Conservation (phyloP, 2,113 vertebrate genomes). For the Gadus chalcogrammus region DNA sequence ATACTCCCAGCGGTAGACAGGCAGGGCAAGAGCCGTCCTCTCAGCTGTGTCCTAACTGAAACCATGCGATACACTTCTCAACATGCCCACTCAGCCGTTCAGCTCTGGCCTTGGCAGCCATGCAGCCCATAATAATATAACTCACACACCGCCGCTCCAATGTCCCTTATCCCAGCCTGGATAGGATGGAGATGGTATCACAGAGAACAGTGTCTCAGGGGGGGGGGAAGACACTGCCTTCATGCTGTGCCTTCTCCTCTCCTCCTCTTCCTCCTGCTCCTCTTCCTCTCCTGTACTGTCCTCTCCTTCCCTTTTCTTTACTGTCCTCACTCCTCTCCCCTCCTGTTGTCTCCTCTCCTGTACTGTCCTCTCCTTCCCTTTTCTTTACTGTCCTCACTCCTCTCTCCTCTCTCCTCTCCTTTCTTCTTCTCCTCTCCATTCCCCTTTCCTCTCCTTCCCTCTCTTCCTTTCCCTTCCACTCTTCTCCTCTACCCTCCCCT, state of each 20-base stretch:
- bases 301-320: too few relatives aligned
- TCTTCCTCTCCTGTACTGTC: too few relatives aligned
- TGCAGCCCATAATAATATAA: background rate
- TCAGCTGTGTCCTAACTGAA: conserved; percentile 2
- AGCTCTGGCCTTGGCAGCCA: background rate
- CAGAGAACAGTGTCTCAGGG: background rate
- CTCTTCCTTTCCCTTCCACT: too few relatives aligned
- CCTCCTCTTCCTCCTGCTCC: too few relatives aligned
- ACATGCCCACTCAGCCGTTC: conserved; percentile 1
- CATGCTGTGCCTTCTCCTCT: background rate
- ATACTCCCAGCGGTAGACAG: conserved; percentile 1
- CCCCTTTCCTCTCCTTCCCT: background rate
- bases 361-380: too few relatives aligned
- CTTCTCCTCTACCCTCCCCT: conserved; percentile 6
- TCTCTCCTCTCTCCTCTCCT: conserved; percentile 5
- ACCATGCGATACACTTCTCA: conserved; percentile 4
- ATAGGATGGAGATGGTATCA: background rate
- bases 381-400: background rate
- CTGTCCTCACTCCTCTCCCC: background rate
- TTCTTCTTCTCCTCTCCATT: conserved; percentile 6
- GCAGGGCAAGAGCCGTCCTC: background rate
- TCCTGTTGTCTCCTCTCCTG: background rate
- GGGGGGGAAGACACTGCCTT: background rate
- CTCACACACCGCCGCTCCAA: background rate
- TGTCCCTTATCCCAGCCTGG: background rate